phyloP scores from a whole-genome alignment of 2,113 vertebrate genomes.

The Pholis gunnellus region DNA sequence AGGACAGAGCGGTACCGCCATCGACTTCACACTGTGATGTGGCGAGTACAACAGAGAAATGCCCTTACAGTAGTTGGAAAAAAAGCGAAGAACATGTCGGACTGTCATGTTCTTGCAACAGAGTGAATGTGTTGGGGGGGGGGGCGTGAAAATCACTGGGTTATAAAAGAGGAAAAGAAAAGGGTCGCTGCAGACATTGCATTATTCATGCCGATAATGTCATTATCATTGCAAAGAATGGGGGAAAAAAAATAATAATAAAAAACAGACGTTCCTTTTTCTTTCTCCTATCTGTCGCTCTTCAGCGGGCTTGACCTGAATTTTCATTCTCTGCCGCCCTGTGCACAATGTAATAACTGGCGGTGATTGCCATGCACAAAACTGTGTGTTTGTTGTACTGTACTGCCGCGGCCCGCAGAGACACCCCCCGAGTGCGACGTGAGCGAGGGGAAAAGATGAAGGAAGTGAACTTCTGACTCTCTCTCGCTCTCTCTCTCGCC shows the following conservation, averaged over 20 bases:
- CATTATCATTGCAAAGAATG: constrained; percentile 74
- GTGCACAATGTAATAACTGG: constrained; percentile 8
- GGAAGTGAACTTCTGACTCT: constrained; percentile 67
- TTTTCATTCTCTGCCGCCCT: constrained; percentile 46
- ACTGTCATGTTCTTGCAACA: constrained; percentile 41
- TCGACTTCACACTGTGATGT: constrained; percentile 26
- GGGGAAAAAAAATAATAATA: constrained; percentile 20
- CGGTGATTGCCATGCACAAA: constrained; percentile 1
- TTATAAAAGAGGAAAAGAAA: constrained; percentile 28
- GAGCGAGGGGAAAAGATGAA: constrained; percentile 18
- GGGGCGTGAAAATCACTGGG: constrained; percentile 50
- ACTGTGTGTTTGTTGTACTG: background rate
- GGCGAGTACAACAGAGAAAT: constrained; percentile 29
- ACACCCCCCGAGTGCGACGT: background rate
- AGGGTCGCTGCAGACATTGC: constrained; percentile 52
- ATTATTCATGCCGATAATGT: constrained; percentile 80
- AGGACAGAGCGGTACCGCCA: background rate
- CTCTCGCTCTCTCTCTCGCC: constrained; percentile 33
- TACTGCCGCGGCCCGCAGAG: background rate
- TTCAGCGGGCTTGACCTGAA: constrained; percentile 68
- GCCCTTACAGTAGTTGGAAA: constrained; percentile 31
- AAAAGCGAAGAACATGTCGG: constrained; percentile 38
- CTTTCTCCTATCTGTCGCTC: constrained; percentile 31
- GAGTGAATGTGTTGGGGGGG: constrained; percentile 33
- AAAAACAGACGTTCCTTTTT: constrained; percentile 18